A percentile compares a stretch with the other conserved stretches of the same genome.
These are phyloP conservation scores for Ormyrus labotus DNA, from an alignment of 2,888 invertebrate genomes.

Conservation along the genomic window DNA sequence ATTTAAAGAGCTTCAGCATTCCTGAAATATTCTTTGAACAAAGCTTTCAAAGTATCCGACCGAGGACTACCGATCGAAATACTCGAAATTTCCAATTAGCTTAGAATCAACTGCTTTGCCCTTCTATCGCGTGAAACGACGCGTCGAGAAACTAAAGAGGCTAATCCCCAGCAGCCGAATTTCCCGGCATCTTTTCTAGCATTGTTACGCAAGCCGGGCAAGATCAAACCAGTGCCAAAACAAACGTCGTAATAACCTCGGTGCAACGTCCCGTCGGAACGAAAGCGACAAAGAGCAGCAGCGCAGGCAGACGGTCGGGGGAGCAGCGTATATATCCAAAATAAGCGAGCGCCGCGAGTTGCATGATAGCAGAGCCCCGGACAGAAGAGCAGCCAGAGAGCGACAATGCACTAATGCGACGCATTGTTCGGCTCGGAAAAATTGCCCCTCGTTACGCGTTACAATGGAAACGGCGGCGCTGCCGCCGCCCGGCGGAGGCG, in stretches of 20 bases:
- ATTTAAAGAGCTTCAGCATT: too few relatives aligned
- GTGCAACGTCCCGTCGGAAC: too few relatives aligned
- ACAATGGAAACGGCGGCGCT: constrained; percentile 61
- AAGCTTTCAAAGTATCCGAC: too few relatives aligned
- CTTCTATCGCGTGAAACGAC: too few relatives aligned
- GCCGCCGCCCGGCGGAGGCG: constrained; percentile 32
- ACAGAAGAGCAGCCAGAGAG: constrained; percentile 2
- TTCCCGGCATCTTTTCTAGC: not conserved
- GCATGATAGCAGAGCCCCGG: constrained; percentile 56
- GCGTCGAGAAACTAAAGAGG: not conserved
- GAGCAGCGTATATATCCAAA: constrained; percentile 24
- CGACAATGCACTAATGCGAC: constrained; percentile 74
- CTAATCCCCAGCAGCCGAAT: not conserved
- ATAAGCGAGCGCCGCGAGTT: constrained; percentile 51
- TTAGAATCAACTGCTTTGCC: too few relatives aligned
- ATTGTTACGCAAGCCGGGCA: not conserved
- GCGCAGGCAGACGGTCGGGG: too few relatives aligned
- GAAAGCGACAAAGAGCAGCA: not conserved
- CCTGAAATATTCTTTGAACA: too few relatives aligned
- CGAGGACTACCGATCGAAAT: too few relatives aligned
- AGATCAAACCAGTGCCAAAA: constrained; percentile 23
- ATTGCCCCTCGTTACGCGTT: constrained; percentile 72
- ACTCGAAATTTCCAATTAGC: too few relatives aligned
- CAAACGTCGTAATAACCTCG: constrained; percentile 14
- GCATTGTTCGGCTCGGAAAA: constrained; percentile 73